These are phyloP conservation scores for Physocephala rufipes DNA, from an alignment of 2,888 invertebrate species.

Conservation along the genomic window DNA sequence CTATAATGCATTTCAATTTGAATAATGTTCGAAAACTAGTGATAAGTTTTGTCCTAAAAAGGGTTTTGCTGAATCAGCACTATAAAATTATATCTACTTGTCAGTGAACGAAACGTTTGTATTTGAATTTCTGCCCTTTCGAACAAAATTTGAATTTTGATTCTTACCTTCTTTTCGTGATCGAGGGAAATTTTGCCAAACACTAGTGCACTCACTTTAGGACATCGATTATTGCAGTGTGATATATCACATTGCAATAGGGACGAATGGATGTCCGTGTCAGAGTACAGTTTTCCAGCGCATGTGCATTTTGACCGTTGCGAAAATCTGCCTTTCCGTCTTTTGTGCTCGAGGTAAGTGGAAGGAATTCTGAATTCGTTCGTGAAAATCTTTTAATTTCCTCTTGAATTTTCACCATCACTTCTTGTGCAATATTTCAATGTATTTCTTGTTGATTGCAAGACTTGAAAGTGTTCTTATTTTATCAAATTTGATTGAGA, in stretches of 20 bases:
- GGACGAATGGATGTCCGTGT: slow-evolving; percentile 35
- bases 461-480: slow-evolving; percentile 42
- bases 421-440: slow-evolving; percentile 29
- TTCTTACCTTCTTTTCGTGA: slow-evolving; percentile 16
- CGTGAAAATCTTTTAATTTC: slow-evolving; percentile 54
- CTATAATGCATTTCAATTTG: too few species aligned
- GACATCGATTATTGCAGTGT: slow-evolving; percentile 14
- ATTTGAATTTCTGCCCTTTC: slow-evolving; percentile 12
- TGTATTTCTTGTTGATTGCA: slow-evolving; percentile 29
- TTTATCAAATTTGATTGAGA: slow-evolving; percentile 18
- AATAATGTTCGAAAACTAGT: too few species aligned
- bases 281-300: slow-evolving; percentile 52
- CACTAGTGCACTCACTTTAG: slow-evolving; percentile 30
- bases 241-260: slow-evolving; percentile 8
- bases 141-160: slow-evolving; percentile 5
- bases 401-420: slow-evolving; percentile 51
- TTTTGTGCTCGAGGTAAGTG: slow-evolving; percentile 66
- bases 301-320: slow-evolving; percentile 58
- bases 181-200: slow-evolving; percentile 23
- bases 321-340: slow-evolving; percentile 64
- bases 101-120: not conserved
- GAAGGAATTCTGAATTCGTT: slow-evolving; percentile 55
- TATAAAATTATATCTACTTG: not conserved
- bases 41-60: too few species aligned
- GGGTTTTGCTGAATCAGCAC: too few species aligned